Conservation (phyloP, 2,113 vertebrate species). For the Vicugna pacos region DNA sequence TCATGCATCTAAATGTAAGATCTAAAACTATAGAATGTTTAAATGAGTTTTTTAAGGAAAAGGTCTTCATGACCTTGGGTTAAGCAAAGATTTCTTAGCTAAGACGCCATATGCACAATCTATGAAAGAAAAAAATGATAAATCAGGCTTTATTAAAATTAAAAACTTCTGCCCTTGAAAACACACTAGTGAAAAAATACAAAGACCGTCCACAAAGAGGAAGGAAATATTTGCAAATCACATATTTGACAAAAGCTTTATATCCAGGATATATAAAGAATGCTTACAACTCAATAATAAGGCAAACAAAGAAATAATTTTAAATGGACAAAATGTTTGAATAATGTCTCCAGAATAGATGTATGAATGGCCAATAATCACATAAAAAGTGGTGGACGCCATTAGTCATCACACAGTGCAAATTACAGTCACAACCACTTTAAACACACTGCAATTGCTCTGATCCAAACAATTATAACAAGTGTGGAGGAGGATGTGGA, state of each 20-base stretch:
- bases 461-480: rapidly evolving
- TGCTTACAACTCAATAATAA: background rate
- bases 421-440: too few relatives aligned
- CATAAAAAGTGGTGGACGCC: too few relatives aligned
- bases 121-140: background rate
- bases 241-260: background rate
- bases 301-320: background rate
- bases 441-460: rapidly evolving
- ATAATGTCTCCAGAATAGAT: background rate
- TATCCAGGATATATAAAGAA: background rate
- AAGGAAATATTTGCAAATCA: background rate
- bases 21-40: background rate
- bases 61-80: background rate
- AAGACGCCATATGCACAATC: rapidly evolving
- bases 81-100: background rate
- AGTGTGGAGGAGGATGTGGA: rapidly evolving
- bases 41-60: background rate
- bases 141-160: background rate
- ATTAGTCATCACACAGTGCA: background rate
- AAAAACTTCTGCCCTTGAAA: background rate
- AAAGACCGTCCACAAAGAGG: background rate
- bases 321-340: background rate
- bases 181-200: background rate
- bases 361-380: too few relatives aligned
- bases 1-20: background rate